These are phyloP conservation scores for Pachypsylla venusta DNA, from an alignment of 1,140 invertebrate genomes.

Conservation along the genomic window DNA sequence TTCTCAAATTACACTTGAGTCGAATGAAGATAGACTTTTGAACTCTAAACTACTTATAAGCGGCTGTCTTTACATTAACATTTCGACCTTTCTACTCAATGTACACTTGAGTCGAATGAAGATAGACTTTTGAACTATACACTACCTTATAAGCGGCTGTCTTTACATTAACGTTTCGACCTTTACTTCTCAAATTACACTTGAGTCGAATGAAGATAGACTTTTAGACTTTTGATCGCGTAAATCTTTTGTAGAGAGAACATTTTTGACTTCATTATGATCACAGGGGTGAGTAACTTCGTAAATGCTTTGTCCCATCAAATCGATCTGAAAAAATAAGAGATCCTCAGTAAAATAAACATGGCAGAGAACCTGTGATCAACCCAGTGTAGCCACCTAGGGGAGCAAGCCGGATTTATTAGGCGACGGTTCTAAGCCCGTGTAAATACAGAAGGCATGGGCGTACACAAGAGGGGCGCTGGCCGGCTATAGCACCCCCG, in stretches of 20 bases:
- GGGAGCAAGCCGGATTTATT: too few species aligned
- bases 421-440: too few species aligned
- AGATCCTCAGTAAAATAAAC: too few species aligned
- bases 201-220: conserved; percentile 64
- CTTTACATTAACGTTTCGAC: conserved; percentile 79
- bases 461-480: too few species aligned
- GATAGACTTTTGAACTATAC: conserved; percentile 26
- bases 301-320: conserved; percentile 84
- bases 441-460: too few species aligned
- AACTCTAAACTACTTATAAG: conserved; percentile 49
- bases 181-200: conserved; percentile 79
- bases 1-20: conserved; percentile 81
- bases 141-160: conserved; percentile 82
- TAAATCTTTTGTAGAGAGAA: conserved; percentile 44
- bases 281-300: conserved; percentile 91
- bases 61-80: conserved; percentile 81
- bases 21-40: conserved; percentile 46
- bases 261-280: conserved; percentile 77
- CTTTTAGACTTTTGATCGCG: conserved; percentile 27
- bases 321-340: conserved; percentile 80
- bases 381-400: too few species aligned
- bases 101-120: conserved; percentile 84
- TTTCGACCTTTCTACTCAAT: conserved; percentile 76
- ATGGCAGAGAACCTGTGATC: too few species aligned
- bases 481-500: too few species aligned